A percentile compares a stretch with the other conserved stretches of the same genome.
phyloP scores from a whole-genome alignment of 2,113 vertebrate species.

The Mus pahari region DNA sequence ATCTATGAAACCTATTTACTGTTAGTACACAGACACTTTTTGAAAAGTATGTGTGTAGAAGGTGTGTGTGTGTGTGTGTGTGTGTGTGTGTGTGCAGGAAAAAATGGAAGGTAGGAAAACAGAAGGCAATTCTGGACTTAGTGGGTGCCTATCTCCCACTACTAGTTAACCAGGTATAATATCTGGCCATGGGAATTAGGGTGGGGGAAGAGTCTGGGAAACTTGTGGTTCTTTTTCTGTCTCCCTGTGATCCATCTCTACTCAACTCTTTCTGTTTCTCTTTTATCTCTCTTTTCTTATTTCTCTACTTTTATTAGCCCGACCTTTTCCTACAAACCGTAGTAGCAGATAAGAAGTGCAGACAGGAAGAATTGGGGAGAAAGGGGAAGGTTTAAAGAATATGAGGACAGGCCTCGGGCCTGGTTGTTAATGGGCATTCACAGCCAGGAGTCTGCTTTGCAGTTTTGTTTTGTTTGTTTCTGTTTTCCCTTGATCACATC shows the following conservation, averaged over 20 bases:
- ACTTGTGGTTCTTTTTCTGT: not conserved
- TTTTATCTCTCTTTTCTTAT: not conserved
- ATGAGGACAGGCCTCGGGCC: not conserved
- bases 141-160: not conserved
- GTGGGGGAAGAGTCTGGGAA: rapidly evolving
- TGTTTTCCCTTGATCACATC: not conserved
- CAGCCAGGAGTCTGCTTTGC: not conserved
- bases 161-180: not conserved
- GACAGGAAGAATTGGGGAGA: not conserved
- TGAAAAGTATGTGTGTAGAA: not conserved
- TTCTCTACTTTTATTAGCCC: not conserved
- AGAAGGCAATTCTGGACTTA: not conserved
- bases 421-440: not conserved
- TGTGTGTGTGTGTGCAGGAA: not conserved
- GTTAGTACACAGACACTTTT: not conserved
- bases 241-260: not conserved
- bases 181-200: rapidly evolving
- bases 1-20: not conserved
- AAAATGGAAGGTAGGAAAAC: not conserved
- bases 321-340: not conserved
- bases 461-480: not conserved
- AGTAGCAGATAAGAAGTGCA: not conserved
- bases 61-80: not conserved
- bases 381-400: not conserved
- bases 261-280: not conserved